Evolutionary conservation across 2,113 vertebrate species (phyloP).

Genomic region (Pleuronectes platessa): DNA sequence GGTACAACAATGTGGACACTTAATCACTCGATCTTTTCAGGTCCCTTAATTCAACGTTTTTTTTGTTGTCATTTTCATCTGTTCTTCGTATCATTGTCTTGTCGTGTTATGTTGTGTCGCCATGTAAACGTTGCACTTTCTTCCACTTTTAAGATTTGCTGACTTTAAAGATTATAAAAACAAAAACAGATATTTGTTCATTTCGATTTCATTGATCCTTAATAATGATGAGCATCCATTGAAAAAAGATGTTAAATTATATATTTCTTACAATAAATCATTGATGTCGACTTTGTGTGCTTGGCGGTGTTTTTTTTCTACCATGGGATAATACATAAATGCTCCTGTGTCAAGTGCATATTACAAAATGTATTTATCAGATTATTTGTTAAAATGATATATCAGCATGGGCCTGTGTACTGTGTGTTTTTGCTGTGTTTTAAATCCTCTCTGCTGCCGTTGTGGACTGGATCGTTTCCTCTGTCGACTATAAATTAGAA

Average conservation of each 20-base stretch:
- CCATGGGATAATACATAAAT: not conserved
- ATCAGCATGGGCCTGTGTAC: not conserved
- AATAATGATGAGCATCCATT: not conserved
- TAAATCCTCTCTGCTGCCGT: not conserved
- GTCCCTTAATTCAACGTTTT: not conserved
- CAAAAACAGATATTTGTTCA: not conserved
- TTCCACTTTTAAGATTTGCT: not conserved
- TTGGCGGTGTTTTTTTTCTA: not conserved
- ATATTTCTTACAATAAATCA: slow-evolving; percentile 4
- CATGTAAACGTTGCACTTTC: slow-evolving; percentile 10
- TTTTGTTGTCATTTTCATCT: too few species aligned
- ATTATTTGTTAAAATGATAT: not conserved
- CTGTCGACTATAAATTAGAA: not conserved
- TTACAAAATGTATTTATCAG: not conserved
- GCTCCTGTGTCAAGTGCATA: not conserved
- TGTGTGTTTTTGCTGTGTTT: not conserved
- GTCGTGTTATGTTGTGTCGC: not conserved
- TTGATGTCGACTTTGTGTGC: not conserved
- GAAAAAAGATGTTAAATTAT: not conserved
- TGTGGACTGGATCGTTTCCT: not conserved
- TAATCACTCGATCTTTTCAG: not conserved
- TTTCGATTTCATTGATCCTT: not conserved
- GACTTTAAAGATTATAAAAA: not conserved
- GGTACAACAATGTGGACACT: slow-evolving; percentile 33
- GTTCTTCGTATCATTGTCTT: not conserved